Base-by-base conservation (phyloP, 1,140 invertebrate species). In the Campoletis sonorensis region DNA sequence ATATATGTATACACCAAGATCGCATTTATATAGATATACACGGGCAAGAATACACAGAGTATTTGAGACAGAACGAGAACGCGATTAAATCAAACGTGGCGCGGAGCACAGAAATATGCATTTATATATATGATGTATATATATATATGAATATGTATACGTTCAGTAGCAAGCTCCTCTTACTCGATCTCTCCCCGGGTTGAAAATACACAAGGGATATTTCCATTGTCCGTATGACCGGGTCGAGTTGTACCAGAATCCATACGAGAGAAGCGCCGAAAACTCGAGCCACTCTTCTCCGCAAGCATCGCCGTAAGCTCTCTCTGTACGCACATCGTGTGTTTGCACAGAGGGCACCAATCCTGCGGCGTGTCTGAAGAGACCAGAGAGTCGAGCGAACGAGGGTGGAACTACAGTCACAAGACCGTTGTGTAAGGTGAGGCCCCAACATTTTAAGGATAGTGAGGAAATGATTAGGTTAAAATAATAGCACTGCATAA, bases 51-150 rank as follows among this genome's bases (percentile, higher is more conserved):
- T 58, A 58, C 23, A 64, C 61, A 64, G 1, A 23, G n/a, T 64
- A 64, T 23, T 15, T 64, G 61, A 27, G 23, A 3, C 10, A 64
- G 61, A 64, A 64, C 23, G 61, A 64, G 30, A 15, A 30, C 26
- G 71, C 79, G 79, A 80, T 80, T 80, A 80, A 80, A 75, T 80
- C 79, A 80, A 80, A 75, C 67, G 79, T 73, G 67, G 79, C 54
- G 54, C 64, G 54, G 73, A 15, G 40, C 40, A 11, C 40, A 45
- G 11, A 13, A 11, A 45, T 45, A 33, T 33, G 30, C 7, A 33
- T 7, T 4, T 33, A 33, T 33, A 33, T 7, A 33, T n/a, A n/a
- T n/a, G n/a, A n/a, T 33, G 30, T 33, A 7, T 45, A 45, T 13
- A 3, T 45, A 45, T 45, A 45, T 13, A 45, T 45, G 40, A 45